Base-by-base conservation (phyloP, 2,888 invertebrate species). In the Drosophila cognata region DNA sequence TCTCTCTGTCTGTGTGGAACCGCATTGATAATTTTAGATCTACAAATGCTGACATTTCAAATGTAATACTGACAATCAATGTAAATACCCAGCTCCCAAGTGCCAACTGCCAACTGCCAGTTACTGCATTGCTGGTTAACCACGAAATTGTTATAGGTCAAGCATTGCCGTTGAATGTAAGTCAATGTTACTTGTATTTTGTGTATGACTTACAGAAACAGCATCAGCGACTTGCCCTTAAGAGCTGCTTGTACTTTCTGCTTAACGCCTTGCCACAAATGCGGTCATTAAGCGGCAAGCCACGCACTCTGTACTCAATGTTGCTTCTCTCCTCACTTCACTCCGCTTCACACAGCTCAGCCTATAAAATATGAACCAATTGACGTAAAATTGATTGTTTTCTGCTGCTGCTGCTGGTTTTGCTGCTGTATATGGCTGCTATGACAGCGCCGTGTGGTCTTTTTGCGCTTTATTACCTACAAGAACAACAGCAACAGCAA, bases 371-470 rank as follows among this genome's bases (percentile, higher is more conserved):
- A 84, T 83, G 83, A 89, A 81, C 74, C 82, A 88, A 91, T 86
- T 91, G 91, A 86, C 81, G 79, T 89, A 75, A 86, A 88, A 90
- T 91, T 91, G 91, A 90, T 90, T 89, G 84, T 84, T 77, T 76
- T 48, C 63, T 74, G 61, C 59, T 57, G 43, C 33, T 46, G 46
- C 25, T 28, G 36, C 21, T 58, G 55, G 18, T 29, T 28, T 13
- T 58, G 38, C 16, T 53, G 25, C 43, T 51, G 8, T n/a, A 56
- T 41, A n/a, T 58, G 46, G 66, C 28, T 65, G 61, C 70, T 77
- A 61, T 66, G 68, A 77, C 79, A 75, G 68, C 58, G 75, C 53
- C 72, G 76, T 81, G 80, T 51, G 82, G 85, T 72, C 74, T 77
- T 75, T 77, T 65, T 67, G 73, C 76, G 73, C 77, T 89, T 82